These are phyloP conservation scores for Pelobates fuscus DNA, from an alignment of 2,113 vertebrate species.

Conservation along the genomic window DNA sequence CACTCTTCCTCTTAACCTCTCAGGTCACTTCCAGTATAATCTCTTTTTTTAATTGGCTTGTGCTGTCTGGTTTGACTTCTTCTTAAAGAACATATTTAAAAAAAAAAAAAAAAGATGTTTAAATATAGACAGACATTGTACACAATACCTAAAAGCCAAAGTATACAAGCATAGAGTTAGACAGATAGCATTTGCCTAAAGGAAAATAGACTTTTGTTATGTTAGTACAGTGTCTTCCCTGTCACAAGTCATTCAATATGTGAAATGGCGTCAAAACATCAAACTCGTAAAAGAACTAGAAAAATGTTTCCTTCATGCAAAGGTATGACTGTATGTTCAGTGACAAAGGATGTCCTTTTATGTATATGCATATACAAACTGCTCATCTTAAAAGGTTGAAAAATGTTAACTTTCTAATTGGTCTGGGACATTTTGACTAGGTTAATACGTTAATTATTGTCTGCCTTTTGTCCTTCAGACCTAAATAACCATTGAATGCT, in stretches of 20 bases:
- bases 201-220: neutral
- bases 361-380: neutral
- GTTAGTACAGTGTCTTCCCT: constrained; percentile 14
- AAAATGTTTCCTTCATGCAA: constrained; percentile 4
- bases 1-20: constrained; percentile 10
- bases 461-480: constrained; percentile 52
- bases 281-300: constrained; percentile 27
- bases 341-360: constrained; percentile 13
- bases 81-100: neutral
- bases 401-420: constrained; percentile 39
- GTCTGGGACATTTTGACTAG: constrained; percentile 36
- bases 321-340: neutral
- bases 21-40: constrained; percentile 8
- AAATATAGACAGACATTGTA: neutral
- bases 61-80: constrained; percentile 1
- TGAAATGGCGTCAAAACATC: constrained; percentile 36
- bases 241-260: constrained; percentile 20
- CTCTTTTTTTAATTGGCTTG: neutral
- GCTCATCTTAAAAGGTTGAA: constrained; percentile 46
- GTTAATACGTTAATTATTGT: constrained; percentile 50
- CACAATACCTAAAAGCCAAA: neutral
- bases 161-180: neutral
- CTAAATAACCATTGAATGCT: constrained; percentile 36
- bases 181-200: constrained; percentile 16
- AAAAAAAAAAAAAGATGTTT: neutral